Evolutionary conservation across 2,888 invertebrate species (phyloP).

Genomic region (Amphimallon solstitiale): DNA sequence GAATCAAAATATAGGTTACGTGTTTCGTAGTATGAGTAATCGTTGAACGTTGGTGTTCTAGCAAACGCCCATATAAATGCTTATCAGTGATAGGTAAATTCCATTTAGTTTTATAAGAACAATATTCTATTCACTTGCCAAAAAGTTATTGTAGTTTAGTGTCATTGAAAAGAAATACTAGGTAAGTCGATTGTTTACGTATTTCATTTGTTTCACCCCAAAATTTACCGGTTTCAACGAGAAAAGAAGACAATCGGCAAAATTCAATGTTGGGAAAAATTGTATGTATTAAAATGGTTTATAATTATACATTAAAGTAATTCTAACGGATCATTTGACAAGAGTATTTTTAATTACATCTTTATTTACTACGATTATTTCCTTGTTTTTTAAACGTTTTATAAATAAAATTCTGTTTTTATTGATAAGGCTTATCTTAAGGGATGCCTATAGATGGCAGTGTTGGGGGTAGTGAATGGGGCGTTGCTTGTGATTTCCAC

Average conservation of each 20-base stretch:
- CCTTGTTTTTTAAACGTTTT: not conserved
- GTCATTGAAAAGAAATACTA: constrained; percentile 13
- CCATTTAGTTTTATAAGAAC: constrained; percentile 9
- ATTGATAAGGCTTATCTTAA: constrained; percentile 35
- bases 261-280: no score
- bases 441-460: constrained; percentile 37
- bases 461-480: constrained; percentile 33
- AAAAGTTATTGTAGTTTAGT: constrained; percentile 4
- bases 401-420: not conserved
- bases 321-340: not conserved
- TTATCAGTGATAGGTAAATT: constrained; percentile 16
- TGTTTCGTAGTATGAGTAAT: constrained; percentile 24
- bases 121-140: not conserved
- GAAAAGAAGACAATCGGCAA: no score
- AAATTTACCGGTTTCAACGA: constrained; percentile 12
- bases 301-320: no score
- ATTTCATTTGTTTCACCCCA: constrained; percentile 12
- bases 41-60: constrained; percentile 13
- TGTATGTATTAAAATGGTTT: no score
- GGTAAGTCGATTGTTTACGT: constrained; percentile 30
- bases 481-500: constrained; percentile 31
- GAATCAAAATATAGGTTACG: constrained; percentile 20
- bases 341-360: not conserved
- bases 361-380: not conserved
- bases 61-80: constrained; percentile 24